A percentile compares a stretch with the other conserved stretches of the same genome.
Evolutionary conservation across 30 jellyfish, hydroid and myxozoan genomes (phyloP).

Genomic region (Aurelia aurita complex sp. Pacific): DNA sequence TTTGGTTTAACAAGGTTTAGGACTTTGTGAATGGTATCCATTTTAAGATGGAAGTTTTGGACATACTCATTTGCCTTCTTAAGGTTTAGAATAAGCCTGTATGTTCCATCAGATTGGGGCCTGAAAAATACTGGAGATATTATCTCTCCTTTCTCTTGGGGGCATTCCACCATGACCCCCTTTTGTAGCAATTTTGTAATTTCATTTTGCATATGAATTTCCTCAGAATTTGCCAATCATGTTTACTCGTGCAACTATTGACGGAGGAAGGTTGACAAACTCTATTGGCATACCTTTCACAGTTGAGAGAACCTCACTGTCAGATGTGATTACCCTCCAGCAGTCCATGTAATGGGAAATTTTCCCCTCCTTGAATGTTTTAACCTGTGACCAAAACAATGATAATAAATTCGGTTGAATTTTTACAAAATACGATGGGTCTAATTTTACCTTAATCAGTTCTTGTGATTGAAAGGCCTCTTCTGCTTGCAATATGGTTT

Average conservation of each 20-base stretch:
- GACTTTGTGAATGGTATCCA: slow-evolving; percentile 44
- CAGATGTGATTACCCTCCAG: slow-evolving; percentile 21
- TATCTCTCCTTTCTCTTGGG: slow-evolving; percentile 18
- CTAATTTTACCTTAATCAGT: slow-evolving; percentile 11
- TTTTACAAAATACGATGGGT: neutral
- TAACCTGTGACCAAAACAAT: slow-evolving; percentile 16
- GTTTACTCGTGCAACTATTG: neutral
- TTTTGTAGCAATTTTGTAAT: slow-evolving; percentile 10
- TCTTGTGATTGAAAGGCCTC: slow-evolving; percentile 10
- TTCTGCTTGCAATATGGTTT: slow-evolving; percentile 33
- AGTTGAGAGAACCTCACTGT: neutral
- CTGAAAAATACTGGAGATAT: slow-evolving; percentile 47
- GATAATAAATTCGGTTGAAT: neutral
- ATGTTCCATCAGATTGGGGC: slow-evolving; percentile 16
- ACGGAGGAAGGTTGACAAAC: neutral
- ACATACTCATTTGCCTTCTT: slow-evolving; percentile 21
- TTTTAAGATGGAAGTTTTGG: slow-evolving; percentile 38
- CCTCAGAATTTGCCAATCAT: neutral
- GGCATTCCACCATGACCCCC: slow-evolving; percentile 18
- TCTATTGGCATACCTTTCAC: too few relatives aligned
- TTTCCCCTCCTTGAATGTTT: slow-evolving; percentile 30
- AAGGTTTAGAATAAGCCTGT: slow-evolving; percentile 22
- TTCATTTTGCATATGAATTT: too few relatives aligned
- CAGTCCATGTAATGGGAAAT: slow-evolving; percentile 1
- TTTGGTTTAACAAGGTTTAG: too few relatives aligned